Percentiles rank a stretch among this genome's conserved stretches.
These are phyloP conservation scores for Heliconius hewitsoni DNA, from an alignment of 1,140 invertebrate species.

Conservation along the genomic window DNA sequence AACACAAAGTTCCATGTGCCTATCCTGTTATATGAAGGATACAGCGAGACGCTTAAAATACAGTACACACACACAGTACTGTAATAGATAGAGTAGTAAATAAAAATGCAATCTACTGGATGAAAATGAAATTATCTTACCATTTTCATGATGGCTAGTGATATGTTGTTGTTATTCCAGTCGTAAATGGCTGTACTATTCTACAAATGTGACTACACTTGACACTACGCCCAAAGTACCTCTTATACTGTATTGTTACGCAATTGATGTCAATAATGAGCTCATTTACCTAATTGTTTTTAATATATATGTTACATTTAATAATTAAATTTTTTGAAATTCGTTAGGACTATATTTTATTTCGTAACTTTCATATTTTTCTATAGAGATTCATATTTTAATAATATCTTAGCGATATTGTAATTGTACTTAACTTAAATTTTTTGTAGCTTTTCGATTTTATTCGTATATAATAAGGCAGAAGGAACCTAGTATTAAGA, in stretches of 20 bases:
- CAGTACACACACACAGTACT: too few relatives aligned
- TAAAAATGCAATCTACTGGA: neutral
- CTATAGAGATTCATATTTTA: too few relatives aligned
- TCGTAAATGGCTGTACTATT: neutral
- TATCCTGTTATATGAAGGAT: neutral
- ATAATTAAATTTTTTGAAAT: neutral
- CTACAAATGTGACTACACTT: neutral
- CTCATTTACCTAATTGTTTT: neutral
- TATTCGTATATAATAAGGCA: too few relatives aligned
- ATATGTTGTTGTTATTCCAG: neutral
- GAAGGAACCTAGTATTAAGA: too few relatives aligned
- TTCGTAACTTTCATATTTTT: too few relatives aligned
- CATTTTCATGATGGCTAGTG: neutral
- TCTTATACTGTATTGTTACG: neutral
- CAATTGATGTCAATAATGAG: neutral
- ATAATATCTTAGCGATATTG: too few relatives aligned
- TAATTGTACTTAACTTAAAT: too few relatives aligned
- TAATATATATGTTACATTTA: neutral
- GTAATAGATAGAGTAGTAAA: too few relatives aligned
- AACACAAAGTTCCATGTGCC: too few relatives aligned
- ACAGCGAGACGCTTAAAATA: neutral
- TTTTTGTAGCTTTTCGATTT: too few relatives aligned
- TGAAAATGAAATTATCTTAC: neutral
- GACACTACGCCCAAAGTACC: neutral
- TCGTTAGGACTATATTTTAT: neutral